These are phyloP conservation scores for Sebastes umbrosus DNA, from an alignment of 2,797 vertebrate species.

Conservation along the genomic window DNA sequence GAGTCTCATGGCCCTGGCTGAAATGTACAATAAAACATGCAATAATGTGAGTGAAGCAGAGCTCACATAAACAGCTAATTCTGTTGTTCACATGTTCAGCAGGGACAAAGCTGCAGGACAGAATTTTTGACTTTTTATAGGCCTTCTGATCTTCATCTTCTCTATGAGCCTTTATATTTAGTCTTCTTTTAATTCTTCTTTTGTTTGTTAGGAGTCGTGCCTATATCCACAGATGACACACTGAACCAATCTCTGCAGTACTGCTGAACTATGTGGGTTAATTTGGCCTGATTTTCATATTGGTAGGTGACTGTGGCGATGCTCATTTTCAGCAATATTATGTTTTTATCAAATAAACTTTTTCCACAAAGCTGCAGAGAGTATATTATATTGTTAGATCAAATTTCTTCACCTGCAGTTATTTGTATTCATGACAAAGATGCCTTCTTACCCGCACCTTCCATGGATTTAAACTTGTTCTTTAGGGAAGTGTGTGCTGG, in stretches of 20 bases:
- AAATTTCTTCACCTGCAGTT: neutral
- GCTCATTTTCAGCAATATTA: neutral
- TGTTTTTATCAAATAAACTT: neutral
- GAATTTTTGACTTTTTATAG: neutral
- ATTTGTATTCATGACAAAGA: constrained; percentile 17
- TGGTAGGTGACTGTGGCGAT: neutral
- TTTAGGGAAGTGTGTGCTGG: neutral
- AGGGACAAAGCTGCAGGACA: neutral
- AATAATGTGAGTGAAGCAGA: neutral
- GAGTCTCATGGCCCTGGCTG: neutral
- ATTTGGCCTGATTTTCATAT: neutral
- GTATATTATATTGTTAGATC: neutral
- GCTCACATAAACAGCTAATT: neutral
- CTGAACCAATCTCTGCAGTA: neutral
- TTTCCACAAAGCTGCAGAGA: neutral
- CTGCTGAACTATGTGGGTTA: neutral
- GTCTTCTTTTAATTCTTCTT: neutral
- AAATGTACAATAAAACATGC: neutral
- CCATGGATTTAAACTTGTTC: constrained; percentile 6
- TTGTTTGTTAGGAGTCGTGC: neutral
- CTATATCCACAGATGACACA: neutral
- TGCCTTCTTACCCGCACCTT: neutral
- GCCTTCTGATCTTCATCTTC: neutral
- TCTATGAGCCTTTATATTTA: neutral
- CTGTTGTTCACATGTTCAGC: neutral